These are phyloP conservation scores for Notamacropus eugenii DNA, from an alignment of 2,797 vertebrate species.

Conservation along the genomic window DNA sequence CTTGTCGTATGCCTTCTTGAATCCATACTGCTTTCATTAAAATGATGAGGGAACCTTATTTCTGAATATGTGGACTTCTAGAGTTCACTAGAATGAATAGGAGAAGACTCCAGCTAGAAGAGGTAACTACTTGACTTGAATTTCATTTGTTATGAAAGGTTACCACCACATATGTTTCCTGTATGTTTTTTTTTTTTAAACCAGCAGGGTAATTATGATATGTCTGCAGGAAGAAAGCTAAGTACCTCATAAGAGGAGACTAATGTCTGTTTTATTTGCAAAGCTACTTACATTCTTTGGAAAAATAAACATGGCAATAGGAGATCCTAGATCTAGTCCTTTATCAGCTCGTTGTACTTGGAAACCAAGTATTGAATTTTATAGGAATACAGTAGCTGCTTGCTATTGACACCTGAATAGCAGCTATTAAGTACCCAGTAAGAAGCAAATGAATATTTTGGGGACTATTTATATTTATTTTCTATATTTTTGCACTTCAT, in stretches of 20 bases:
- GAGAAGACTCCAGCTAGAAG: constrained; percentile 24
- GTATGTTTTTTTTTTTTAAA: constrained; percentile 18
- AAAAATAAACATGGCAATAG: constrained; percentile 47
- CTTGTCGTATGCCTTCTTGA: constrained; percentile 47
- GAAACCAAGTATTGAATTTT: not conserved
- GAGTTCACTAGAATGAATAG: constrained; percentile 38
- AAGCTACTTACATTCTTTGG: constrained; percentile 41
- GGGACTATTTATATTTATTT: not conserved
- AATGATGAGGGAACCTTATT: constrained; percentile 58
- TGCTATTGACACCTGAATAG: constrained; percentile 10
- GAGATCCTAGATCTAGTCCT: constrained; percentile 37
- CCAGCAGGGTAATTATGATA: constrained; percentile 43
- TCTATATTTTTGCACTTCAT: constrained; percentile 25
- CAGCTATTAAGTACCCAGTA: not conserved
- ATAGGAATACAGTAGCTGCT: constrained; percentile 40
- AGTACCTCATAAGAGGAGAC: not conserved
- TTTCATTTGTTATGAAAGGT: not conserved
- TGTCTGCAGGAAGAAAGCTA: constrained; percentile 19
- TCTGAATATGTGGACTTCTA: constrained; percentile 55
- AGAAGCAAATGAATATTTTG: constrained; percentile 13
- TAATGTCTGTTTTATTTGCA: not conserved
- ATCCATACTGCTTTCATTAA: constrained; percentile 21
- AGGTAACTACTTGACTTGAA: constrained; percentile 40
- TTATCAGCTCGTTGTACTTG: constrained; percentile 30
- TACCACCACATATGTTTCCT: constrained; percentile 30